Evolutionary conservation across 37 sponge, comb jelly and placozoan species (phyloP), one percentile per base, ranked within the genome.

Genomic region (Axinella damicornis): DNA sequence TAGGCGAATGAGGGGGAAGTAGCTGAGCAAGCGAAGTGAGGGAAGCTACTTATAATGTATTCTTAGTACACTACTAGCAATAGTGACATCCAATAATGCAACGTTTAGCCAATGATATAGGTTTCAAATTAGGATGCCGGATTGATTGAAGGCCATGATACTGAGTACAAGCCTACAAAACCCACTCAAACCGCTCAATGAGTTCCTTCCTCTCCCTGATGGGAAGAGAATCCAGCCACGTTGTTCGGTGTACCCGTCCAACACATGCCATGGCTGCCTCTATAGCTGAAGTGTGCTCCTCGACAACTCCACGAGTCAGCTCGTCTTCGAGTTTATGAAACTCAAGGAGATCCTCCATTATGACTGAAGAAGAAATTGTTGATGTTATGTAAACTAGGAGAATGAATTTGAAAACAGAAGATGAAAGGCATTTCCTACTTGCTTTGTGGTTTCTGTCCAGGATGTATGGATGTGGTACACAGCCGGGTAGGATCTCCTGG

Each of bases 281-380:
- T 24, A 20, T 20, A 53, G 74, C 74, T 73, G 74, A 27, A 5
- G 53, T 20, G 31, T 53, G 55, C 41, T 41, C 74, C 12, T 41
- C 74, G n/a, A 73, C 39, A 22, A 4, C 54, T 16, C 56, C 74
- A 53, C n/a, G n/a, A n/a, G 11, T 27, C 24, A 73, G 28, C 55
- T 53, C 31, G 11, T 40, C 54, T 73, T 35, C 9, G 20, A 73
- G 56, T 56, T 40, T 40, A 6, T 53, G 20, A 31, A 73, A 73
- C 5, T 27, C 56, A 11, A 24, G 4, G 24, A 73, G 21, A 41
- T 73, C 74, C 46, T 73, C 74, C 74, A 73, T 73, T n/a, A n/a
- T n/a, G n/a, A n/a, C n/a, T n/a, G n/a, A n/a, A n/a, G n/a, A n/a
- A n/a, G n/a, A n/a, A n/a, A n/a, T n/a, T n/a, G n/a, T n/a, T n/a